Evolutionary conservation across 1,140 invertebrate genomes (phyloP).

Genomic region (Belonocnema kinseyi): DNA sequence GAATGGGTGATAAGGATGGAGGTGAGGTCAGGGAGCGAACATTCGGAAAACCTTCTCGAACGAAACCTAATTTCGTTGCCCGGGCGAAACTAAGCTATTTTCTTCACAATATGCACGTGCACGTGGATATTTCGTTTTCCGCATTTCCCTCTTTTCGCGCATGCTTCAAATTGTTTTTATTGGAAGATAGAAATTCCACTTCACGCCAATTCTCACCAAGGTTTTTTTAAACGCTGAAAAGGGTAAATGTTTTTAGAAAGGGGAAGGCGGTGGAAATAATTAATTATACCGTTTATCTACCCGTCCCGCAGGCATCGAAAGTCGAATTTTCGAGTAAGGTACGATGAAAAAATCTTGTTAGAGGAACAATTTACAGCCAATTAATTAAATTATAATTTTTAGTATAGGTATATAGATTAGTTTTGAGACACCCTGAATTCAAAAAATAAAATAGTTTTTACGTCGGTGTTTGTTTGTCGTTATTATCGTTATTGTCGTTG

Average conservation of each 20-base stretch:
- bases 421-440: too few species aligned
- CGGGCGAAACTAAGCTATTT: slow-evolving; percentile 64
- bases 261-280: not conserved
- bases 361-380: too few species aligned
- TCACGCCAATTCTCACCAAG: not conserved
- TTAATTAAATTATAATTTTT: too few species aligned
- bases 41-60: slow-evolving; percentile 62
- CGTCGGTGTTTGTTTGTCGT: too few species aligned
- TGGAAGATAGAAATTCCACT: slow-evolving; percentile 3
- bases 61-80: slow-evolving; percentile 65
- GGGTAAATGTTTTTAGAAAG: not conserved
- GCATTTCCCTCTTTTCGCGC: slow-evolving; percentile 33
- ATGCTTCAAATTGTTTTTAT: slow-evolving; percentile 27
- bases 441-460: too few species aligned
- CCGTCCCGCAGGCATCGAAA: too few species aligned
- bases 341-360: too few species aligned
- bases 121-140: slow-evolving; percentile 36
- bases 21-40: slow-evolving; percentile 58
- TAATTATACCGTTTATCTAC: too few species aligned
- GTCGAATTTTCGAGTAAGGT: too few species aligned
- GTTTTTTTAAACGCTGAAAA: not conserved
- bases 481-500: fast-evolving
- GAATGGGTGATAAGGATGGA: slow-evolving; percentile 50
- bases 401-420: too few species aligned
- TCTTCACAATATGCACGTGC: slow-evolving; percentile 55